These are phyloP conservation scores for Nettapus auritus DNA, from an alignment of 2,113 vertebrate genomes.

Conservation along the genomic window DNA sequence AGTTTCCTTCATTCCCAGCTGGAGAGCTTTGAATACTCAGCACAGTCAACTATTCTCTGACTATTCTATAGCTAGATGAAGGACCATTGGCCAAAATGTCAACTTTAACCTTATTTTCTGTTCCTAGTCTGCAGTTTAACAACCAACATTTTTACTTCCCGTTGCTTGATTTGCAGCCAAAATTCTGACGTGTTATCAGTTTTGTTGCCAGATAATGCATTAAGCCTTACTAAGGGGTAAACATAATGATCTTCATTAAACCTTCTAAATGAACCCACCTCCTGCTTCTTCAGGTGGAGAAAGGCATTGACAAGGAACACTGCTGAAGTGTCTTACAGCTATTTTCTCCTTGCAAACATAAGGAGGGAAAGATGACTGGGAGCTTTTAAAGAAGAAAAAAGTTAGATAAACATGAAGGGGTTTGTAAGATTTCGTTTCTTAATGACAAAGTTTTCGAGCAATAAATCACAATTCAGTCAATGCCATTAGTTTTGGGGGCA, in stretches of 20 bases:
- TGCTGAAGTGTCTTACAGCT: conserved; percentile 69
- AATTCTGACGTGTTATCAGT: conserved; percentile 77
- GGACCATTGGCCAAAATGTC: conserved; percentile 69
- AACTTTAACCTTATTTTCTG: conserved; percentile 71
- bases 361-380: conserved; percentile 77
- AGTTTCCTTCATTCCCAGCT: conserved; percentile 50
- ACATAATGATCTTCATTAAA: conserved; percentile 84
- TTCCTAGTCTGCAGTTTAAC: conserved; percentile 72
- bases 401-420: conserved; percentile 78
- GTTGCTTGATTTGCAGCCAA: conserved; percentile 79
- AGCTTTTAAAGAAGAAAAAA: conserved; percentile 73
- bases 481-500: conserved; percentile 85
- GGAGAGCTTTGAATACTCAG: conserved; percentile 51
- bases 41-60: conserved; percentile 28
- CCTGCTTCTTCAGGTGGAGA: conserved; percentile 81
- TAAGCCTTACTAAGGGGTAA: conserved; percentile 82
- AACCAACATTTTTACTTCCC: conserved; percentile 75
- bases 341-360: conserved; percentile 72
- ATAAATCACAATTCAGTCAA: conserved; percentile 87
- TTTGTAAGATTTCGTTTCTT: conserved; percentile 78
- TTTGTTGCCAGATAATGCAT: conserved; percentile 83
- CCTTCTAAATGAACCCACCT: conserved; percentile 79
- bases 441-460: conserved; percentile 82
- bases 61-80: conserved; percentile 51
- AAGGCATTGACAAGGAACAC: conserved; percentile 70